Evolutionary conservation across 2,113 vertebrate genomes (phyloP).

Genomic region (Neopipo cinnamomea): DNA sequence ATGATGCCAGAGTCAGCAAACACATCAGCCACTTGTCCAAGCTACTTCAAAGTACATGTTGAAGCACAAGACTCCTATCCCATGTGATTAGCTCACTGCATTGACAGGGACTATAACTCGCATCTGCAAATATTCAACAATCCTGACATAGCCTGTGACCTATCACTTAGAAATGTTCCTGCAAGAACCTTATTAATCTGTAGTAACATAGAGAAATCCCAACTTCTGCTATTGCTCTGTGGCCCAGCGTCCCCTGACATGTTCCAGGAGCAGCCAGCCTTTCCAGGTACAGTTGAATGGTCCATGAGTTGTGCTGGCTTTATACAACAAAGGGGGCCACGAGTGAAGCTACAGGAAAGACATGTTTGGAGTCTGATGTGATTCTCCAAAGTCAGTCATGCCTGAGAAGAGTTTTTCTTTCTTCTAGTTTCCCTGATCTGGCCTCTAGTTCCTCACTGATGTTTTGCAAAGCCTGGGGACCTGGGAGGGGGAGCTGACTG

Average conservation of each 20-base stretch:
- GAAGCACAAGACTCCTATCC: background rate
- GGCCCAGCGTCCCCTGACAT: background rate
- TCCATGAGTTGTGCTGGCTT: background rate
- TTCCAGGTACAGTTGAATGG: background rate
- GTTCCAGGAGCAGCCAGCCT: background rate
- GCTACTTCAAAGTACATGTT: constrained; percentile 10
- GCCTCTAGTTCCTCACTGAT: background rate
- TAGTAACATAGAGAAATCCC: background rate
- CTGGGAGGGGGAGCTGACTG: background rate
- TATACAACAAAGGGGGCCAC: background rate
- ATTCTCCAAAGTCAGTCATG: background rate
- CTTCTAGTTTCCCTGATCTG: background rate
- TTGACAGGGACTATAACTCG: background rate
- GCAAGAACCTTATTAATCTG: background rate
- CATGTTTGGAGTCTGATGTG: background rate
- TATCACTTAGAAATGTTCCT: background rate
- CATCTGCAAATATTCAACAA: background rate
- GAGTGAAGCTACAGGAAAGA: background rate
- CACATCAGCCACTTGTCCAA: background rate
- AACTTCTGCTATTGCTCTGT: background rate
- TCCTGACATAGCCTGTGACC: background rate
- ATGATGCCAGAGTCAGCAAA: background rate
- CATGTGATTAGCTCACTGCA: background rate
- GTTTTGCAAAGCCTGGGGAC: background rate
- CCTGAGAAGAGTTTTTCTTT: background rate